A percentile compares a stretch with the other conserved stretches of the same genome.
These are phyloP conservation scores for Apoderus coryli DNA, from an alignment of 2,888 invertebrate genomes.

Conservation along the genomic window DNA sequence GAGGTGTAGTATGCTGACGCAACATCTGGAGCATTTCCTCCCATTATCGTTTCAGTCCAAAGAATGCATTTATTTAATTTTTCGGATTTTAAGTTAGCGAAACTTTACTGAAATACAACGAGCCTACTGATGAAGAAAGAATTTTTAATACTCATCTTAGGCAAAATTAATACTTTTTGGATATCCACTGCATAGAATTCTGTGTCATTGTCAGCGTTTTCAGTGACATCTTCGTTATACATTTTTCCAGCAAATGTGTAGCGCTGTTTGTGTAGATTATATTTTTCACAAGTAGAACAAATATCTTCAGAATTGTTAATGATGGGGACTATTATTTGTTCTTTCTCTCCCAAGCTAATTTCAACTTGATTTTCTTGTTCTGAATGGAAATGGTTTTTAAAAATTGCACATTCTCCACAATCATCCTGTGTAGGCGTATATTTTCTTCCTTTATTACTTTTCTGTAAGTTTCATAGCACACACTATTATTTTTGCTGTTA, in stretches of 20 bases:
- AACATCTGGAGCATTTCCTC: slow-evolving; percentile 14
- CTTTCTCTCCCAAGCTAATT: not conserved
- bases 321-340: not conserved
- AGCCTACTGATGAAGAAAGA: slow-evolving; percentile 12
- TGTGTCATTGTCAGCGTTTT: not conserved
- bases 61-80: slow-evolving; percentile 6
- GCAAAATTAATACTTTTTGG: slow-evolving; percentile 14
- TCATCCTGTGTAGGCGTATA: slow-evolving; percentile 5
- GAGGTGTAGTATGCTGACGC: slow-evolving; percentile 12
- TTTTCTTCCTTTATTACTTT: slow-evolving; percentile 4
- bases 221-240: slow-evolving; percentile 4
- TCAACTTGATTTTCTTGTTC: slow-evolving; percentile 2
- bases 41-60: slow-evolving; percentile 14
- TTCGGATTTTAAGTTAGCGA: slow-evolving; percentile 9
- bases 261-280: slow-evolving; percentile 4
- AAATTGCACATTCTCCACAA: not conserved
- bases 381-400: not conserved
- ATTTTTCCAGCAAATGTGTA: slow-evolving; percentile 5
- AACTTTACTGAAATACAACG: slow-evolving; percentile 13
- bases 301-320: not conserved
- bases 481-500: slow-evolving; percentile 4
- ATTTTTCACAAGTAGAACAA: slow-evolving; percentile 7
- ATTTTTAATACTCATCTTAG: slow-evolving; percentile 15
- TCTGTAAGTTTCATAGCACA: slow-evolving; percentile 3
- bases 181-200: slow-evolving; percentile 11